Percentiles rank a stretch among this genome's conserved stretches.
phyloP scores from a whole-genome alignment of 2,888 invertebrate genomes.

The Maniola hyperantus region DNA sequence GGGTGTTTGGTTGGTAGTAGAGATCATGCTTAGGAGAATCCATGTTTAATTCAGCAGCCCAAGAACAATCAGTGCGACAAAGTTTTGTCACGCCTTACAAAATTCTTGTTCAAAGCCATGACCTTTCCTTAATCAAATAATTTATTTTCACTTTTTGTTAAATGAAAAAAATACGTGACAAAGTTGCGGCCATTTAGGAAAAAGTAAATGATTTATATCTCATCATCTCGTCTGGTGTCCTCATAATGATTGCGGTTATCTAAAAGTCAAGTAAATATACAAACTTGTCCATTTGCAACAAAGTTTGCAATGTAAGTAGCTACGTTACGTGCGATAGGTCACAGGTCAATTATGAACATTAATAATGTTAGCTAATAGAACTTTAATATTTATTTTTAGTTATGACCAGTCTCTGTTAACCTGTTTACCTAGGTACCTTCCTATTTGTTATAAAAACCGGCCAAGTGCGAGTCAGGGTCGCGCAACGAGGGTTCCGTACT shows the following conservation, averaged over 20 bases:
- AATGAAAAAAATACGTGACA: neutral
- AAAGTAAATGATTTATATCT: neutral
- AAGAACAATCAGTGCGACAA: too few species aligned
- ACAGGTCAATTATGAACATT: constrained; percentile 20
- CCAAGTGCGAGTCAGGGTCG: too few species aligned
- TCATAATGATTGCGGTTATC: constrained; percentile 6
- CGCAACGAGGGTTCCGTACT: too few species aligned
- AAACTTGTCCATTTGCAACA: constrained; percentile 20
- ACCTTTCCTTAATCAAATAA: too few species aligned
- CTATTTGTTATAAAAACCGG: neutral
- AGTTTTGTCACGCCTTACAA: too few species aligned
- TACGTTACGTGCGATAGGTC: constrained; percentile 19
- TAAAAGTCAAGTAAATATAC: constrained; percentile 14
- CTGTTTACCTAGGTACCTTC: neutral
- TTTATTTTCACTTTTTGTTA: neutral
- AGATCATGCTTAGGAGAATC: too few species aligned
- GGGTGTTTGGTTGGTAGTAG: too few species aligned
- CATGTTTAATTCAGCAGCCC: too few species aligned
- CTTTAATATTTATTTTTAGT: constrained; percentile 17
- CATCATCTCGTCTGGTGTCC: neutral
- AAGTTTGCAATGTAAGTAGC: neutral
- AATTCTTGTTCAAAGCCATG: too few species aligned
- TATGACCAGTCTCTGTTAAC: constrained; percentile 9
- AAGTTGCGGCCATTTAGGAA: neutral
- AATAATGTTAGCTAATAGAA: constrained; percentile 4